Evolutionary conservation across 2,797 vertebrate species (phyloP), one percentile per base, ranked within the genome.

Genomic region (Lepilemur septentrionalis): DNA sequence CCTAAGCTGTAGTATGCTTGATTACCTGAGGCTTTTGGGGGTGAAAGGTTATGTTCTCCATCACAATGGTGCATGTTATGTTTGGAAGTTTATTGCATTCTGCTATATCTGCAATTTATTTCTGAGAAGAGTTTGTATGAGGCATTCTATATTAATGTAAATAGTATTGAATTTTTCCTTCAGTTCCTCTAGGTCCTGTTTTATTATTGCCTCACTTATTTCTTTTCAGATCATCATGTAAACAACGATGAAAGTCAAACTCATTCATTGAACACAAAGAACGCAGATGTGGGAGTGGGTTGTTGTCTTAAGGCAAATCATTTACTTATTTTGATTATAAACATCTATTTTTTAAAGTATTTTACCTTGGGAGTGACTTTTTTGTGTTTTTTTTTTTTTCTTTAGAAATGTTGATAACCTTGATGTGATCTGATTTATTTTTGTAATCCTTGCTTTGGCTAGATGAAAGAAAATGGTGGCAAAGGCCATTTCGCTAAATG

Each of bases 81-180:
- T 85, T 93, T 95, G 81, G 22, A 50, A 55, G 30, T 85, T 7
- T 83, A 63, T 92, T 94, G 48, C 55, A 43, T 89, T 73, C 52
- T 69, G 17, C 48, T 86, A 0, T 76, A 76, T 80, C 50, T 83
- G 46, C 78, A 79, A 5, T 85, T 96, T 96, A 96, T 92, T 94
- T 93, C 22, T 61, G 59, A 52, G 75, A 92, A 63, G 17, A 43
- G 13, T 92, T 93, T 75, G 9, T 82, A 20, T 84, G 70, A 89
- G 55, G 70, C 91, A 28, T 83, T 91, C 82, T 96, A 30, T 91
- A 83, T 92, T 85, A 86, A 86, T 87, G 63, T 73, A 96, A 91
- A 61, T 46, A 38, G 30, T 48, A 72, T 70, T 94, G 95, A 48
- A 63, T 92, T 95, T 95, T 76, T 57, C 46, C 69, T 88, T 84